Evolutionary conservation across 2,797 vertebrate genomes (phyloP), one percentile per base, ranked within the genome.

Genomic region (Etheostoma perlongum): DNA sequence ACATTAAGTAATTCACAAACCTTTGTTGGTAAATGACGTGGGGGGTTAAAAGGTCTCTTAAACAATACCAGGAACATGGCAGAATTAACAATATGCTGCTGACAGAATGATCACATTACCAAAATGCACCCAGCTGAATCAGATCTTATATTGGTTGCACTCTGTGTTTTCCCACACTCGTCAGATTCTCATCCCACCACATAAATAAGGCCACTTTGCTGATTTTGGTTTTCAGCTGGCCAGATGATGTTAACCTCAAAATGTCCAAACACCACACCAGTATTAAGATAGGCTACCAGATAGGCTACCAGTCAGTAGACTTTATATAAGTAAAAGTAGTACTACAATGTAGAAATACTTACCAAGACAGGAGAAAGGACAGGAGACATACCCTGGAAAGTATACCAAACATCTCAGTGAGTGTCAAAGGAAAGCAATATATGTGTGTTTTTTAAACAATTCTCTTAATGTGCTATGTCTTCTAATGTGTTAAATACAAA

Each of bases 361-460:
- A 36, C 33, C 33, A 36, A 10, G 36, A 10, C 9, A 36, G 36
- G 36, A 36, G 36, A 36, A 36, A 36, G 36, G 58, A 1, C 82
- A 33, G 63, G 94, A 96, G 62, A 95, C 91, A 0, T 91, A 95
- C 72, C 25, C 90, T 11, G 90, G 74, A 94, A 97, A 96, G 97
- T 99, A 81, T 4, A 30, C 1, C 6, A 27, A 27, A 64, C 27
- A 12, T 53, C 23, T 54, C 15, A 52, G 10, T 62, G 4, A 74
- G 15, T 63, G 6, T 78, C 12, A 4, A 44, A 58, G 4, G 12
- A 66, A 33, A 54, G 14, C 27, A 62, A 18, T 42, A 33, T 4
- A 48, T 46, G 6, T 19, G 9, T 36, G 16, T 57, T 30, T 55
- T 76, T 4, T 15, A 71, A 48, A 40, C 13, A 46, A 18, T 48